phyloP scores from a whole-genome alignment of 2,797 vertebrate species.

The Hoplostethus atlanticus region DNA sequence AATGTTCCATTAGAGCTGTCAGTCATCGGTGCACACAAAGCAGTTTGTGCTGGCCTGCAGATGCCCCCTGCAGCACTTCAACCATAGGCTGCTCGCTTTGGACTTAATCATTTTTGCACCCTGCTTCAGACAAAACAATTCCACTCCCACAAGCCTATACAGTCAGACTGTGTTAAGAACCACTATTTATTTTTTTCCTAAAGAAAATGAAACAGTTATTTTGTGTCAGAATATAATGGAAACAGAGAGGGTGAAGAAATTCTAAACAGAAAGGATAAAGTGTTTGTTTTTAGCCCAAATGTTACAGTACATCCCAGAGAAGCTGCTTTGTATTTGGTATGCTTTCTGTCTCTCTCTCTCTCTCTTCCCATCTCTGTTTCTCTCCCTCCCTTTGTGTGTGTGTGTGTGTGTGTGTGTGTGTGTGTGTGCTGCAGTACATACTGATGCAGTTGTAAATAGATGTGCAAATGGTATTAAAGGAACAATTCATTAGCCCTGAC shows the following conservation, averaged over 20 bases:
- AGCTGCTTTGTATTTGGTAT: conserved; percentile 36
- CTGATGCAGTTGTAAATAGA: conserved; percentile 78
- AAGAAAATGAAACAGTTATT: conserved; percentile 17
- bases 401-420: conserved; percentile 29
- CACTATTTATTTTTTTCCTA: too few species aligned
- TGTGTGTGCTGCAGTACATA: conserved; percentile 56
- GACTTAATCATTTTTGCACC: conserved; percentile 42
- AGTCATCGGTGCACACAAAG: conserved; percentile 55
- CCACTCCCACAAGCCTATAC: conserved; percentile 20
- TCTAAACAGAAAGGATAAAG: conserved; percentile 17
- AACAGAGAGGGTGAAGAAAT: conserved; percentile 36
- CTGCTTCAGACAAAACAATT: conserved; percentile 45
- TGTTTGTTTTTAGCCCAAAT: conserved; percentile 1
- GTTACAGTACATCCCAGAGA: conserved; percentile 7
- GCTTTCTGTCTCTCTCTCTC: neutral
- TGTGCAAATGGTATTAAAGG: conserved; percentile 84
- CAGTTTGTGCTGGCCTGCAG: conserved; percentile 50
- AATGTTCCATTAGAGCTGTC: conserved; percentile 76
- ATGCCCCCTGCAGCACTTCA: conserved; percentile 52
- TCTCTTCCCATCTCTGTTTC: neutral
- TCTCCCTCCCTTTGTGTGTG: conserved; percentile 9
- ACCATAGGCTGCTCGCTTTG: conserved; percentile 26
- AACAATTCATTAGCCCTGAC: conserved; percentile 86
- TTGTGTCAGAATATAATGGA: conserved; percentile 34
- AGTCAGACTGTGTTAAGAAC: conserved; percentile 6